Evolutionary conservation across 2,888 invertebrate genomes (phyloP).

Genomic region (Liposcelis brunnea): DNA sequence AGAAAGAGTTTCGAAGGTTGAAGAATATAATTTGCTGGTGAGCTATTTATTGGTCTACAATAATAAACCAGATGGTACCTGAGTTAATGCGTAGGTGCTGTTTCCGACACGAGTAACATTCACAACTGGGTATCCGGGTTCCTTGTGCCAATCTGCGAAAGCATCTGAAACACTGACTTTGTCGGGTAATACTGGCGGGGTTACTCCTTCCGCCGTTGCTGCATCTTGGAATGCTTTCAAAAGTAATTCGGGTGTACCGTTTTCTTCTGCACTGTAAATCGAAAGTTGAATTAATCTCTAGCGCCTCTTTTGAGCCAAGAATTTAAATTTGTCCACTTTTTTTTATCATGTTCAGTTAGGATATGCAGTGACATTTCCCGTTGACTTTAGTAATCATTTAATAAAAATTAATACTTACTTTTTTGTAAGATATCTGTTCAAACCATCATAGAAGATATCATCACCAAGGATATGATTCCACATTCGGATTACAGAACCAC

Average conservation of each 20-base stretch:
- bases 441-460: constrained; percentile 15
- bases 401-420: constrained; percentile 19
- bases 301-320: too few relatives aligned
- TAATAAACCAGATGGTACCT: not conserved
- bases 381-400: too few relatives aligned
- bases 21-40: too few relatives aligned
- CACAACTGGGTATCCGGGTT: constrained; percentile 15
- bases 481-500: constrained; percentile 9
- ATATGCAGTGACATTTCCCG: too few relatives aligned
- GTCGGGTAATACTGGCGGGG: too few relatives aligned
- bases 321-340: too few relatives aligned
- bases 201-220: not conserved
- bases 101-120: constrained; percentile 11
- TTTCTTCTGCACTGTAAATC: constrained; percentile 15
- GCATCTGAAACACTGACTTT: constrained; percentile 8
- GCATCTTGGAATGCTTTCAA: constrained; percentile 20
- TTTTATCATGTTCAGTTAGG: too few relatives aligned
- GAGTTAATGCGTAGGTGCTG: not conserved
- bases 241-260: constrained; percentile 21
- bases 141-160: constrained; percentile 13
- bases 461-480: constrained; percentile 10
- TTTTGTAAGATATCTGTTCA: constrained; percentile 20
- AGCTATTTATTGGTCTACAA: too few relatives aligned
- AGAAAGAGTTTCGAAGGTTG: too few relatives aligned
- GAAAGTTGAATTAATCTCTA: not conserved